Conservation (phyloP, 2,888 invertebrate species). For the Phaonia tiefii region DNA sequence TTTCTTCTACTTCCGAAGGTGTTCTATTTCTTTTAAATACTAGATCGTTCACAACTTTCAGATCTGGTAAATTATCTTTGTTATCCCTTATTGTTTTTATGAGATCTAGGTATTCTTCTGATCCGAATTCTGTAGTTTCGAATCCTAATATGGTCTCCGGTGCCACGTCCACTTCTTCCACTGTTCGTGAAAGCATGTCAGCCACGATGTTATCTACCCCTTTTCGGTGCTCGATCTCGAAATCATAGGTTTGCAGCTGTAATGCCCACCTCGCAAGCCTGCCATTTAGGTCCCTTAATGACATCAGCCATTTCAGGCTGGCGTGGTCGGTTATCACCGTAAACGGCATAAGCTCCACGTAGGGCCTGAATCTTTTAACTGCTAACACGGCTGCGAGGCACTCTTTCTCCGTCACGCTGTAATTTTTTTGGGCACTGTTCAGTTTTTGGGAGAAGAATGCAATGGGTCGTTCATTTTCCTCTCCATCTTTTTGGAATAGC, state of each 20-base stretch:
- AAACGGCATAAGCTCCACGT: conserved; percentile 54
- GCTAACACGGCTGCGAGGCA: conserved; percentile 40
- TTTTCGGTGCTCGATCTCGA: conserved; percentile 68
- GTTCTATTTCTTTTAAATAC: neutral
- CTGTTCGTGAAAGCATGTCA: conserved; percentile 56
- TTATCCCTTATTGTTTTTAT: neutral
- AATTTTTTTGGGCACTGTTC: neutral
- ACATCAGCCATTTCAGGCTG: conserved; percentile 40
- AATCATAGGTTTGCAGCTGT: conserved; percentile 65
- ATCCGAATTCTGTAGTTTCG: neutral
- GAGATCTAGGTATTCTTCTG: neutral
- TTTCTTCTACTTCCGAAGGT: neutral
- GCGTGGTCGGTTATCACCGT: conserved; percentile 37
- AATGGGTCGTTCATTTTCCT: conserved; percentile 8
- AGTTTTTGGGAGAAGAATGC: conserved; percentile 21
- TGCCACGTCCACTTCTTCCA: neutral
- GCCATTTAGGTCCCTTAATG: conserved; percentile 67
- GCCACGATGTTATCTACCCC: conserved; percentile 67
- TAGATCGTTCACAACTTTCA: neutral
- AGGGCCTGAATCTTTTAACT: conserved; percentile 56
- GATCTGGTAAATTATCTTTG: neutral
- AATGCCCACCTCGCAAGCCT: conserved; percentile 70
- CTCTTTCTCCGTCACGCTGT: neutral
- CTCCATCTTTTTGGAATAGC: neutral
- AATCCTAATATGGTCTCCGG: neutral